Base-by-base conservation (phyloP, 1,140 invertebrate species). In the Arctopsyche grandis region DNA sequence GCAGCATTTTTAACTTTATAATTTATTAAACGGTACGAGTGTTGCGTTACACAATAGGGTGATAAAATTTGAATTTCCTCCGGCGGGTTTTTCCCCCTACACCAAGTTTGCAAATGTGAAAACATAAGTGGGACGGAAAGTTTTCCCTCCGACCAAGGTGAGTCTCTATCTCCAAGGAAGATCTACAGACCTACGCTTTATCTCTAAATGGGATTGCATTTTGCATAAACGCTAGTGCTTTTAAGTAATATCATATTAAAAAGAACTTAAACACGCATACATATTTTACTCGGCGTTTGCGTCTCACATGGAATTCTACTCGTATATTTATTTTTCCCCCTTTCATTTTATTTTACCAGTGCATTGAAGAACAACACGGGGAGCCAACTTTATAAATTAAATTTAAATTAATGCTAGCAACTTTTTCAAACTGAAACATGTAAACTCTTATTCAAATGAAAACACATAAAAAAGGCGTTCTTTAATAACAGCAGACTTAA, bases 191-290 rank as follows among this genome's bases (percentile, higher is more conserved):
- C 73, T 56, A 44, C 24, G 74, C 56, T 63, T 76, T 76, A 76
- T 76, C 74, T 76, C n/a, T 29, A 76, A 76, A 76, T 76, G 58
- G 56, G 74, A 76, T 63, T 63, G 74, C 43, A 48, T 76, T 76
- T 76, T 76, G 74, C 74, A 76, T 76, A 76, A 76, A 76, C 74
- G 44, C 56, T 44, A 24, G 48, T 56, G 74, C 74, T 63, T 63
- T 76, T 29, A 5, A 76, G 46, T 66, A 66, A 66, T 66, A 26
- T 66, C 63, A 66, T 66, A 66, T 66, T 66, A 66, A 66, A 66
- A 66, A 22, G 63, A 24, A 29, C 21, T 19, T 29, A 66, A 22
- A 10, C 24, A 66, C 63, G 56, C 56, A 19, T 19, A 19, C 56
- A 9, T 9, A 21, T 66, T 26, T 29, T 24, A 22, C 21, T 1